phyloP scores from a whole-genome alignment of 2,797 vertebrate genomes.

The Erpetoichthys calabaricus region DNA sequence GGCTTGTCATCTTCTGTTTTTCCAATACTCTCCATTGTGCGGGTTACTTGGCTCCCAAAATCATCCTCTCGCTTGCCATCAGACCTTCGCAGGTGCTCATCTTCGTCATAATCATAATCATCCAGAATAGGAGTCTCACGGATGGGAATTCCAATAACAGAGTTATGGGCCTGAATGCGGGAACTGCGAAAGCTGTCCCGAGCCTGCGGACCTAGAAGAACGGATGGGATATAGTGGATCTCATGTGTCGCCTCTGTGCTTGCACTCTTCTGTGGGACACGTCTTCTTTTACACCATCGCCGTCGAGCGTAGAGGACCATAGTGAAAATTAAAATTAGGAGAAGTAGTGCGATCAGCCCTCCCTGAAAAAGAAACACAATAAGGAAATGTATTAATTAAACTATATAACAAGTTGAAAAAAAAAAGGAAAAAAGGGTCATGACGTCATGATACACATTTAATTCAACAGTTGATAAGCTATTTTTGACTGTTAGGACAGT shows the following conservation, averaged over 20 bases:
- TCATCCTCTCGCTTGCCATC: slow-evolving; percentile 40
- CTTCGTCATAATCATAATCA: slow-evolving; percentile 82
- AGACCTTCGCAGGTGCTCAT: slow-evolving; percentile 50
- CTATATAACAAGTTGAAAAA: background rate
- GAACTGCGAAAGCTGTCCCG: slow-evolving; percentile 75
- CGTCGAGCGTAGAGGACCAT: slow-evolving; percentile 85
- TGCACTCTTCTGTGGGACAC: slow-evolving; percentile 87
- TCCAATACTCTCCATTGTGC: slow-evolving; percentile 57
- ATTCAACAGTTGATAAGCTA: too few species aligned
- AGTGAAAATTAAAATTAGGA: slow-evolving; percentile 87
- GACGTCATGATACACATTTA: too few species aligned
- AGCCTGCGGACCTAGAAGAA: slow-evolving; percentile 81
- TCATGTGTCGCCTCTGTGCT: slow-evolving; percentile 95
- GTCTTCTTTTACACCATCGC: slow-evolving; percentile 82
- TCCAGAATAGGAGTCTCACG: slow-evolving; percentile 93
- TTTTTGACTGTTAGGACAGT: too few species aligned
- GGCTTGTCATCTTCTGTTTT: slow-evolving; percentile 57
- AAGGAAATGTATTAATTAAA: background rate
- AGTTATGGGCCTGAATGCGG: slow-evolving; percentile 64
- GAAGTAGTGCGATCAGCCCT: slow-evolving; percentile 81
- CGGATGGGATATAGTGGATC: slow-evolving; percentile 96
- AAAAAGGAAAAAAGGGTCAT: too few species aligned
- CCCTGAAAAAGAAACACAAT: slow-evolving; percentile 49
- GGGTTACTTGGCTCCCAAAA: slow-evolving; percentile 50
- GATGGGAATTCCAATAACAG: slow-evolving; percentile 88